Evolutionary conservation across 2,113 vertebrate genomes (phyloP), one percentile per base, ranked within the genome.

Genomic region (Psittacula cyanocephala): DNA sequence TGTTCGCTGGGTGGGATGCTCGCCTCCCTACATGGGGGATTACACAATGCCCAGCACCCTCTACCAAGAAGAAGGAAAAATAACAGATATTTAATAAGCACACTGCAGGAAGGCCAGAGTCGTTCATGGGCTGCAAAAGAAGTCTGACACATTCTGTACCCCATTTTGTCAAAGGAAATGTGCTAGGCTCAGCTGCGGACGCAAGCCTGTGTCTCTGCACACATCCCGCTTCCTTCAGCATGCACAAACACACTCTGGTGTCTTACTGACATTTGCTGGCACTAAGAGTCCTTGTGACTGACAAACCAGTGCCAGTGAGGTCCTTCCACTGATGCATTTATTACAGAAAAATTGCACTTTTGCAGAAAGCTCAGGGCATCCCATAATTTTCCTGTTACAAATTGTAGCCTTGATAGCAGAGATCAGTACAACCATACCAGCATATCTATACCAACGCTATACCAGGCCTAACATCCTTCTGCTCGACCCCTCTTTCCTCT

Each of bases 21-120:
- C 0, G 0, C 52, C 33, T 55, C 10, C 3, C 39, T 55, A 2
- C 4, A 2, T 1, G 5, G 15, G 44, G 24, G 17, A 64, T 35
- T 70, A 47, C 1, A 1, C 2, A 37, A 33, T 8, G 4, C 8
- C 46, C 2, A 0, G 31, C 53, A 69, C 10, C 18, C 8, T 49
- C 46, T 29, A 65, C 25, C 22, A 70, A 8, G 15, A 57, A 89
- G 55, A 10, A 90, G 18, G 9, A 55, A 19, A 76, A 93, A 50
- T 17, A 43, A 49, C 12, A 76, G 24, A 46, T 5, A 39, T 29
- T 60, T 31, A 71, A 52, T 43, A 79, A 69, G 17, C 43, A 82
- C 67, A 63, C n/a, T 65, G 39, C n/a, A 76, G 31, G 41, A 80
- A 72, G 25, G 5, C 20, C 31, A 27, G 41, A 59, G 16, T 65